Base-by-base conservation (phyloP, 1,140 invertebrate species). In the Cepaea nemoralis region DNA sequence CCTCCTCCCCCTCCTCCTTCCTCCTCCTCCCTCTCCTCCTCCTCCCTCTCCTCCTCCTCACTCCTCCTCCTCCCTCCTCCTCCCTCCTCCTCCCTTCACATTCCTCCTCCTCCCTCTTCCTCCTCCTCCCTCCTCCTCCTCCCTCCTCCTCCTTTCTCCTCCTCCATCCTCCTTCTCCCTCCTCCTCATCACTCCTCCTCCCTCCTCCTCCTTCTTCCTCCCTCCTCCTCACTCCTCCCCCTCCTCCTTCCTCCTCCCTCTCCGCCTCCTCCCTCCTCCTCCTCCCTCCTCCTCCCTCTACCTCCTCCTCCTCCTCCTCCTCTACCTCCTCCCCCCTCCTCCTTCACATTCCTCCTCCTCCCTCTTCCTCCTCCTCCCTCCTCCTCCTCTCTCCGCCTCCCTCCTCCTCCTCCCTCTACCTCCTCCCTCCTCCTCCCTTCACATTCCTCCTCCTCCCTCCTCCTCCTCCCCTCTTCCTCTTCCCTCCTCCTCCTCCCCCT, bases 1-100 rank as follows among this genome's bases (percentile, higher is more conserved):
- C 45, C 48, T 48, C 40, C 19, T 37, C n/a, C 22, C 45, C 48
- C 45, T 31, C 45, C 74, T 37, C 39, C 71, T 39, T 39, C 71
- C 71, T 12, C 71, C 71, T 39, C 71, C 71, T 39, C 71, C 71
- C 71, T 16, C 71, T 39, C 71, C 74, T 16, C 45, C 55, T 48
- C 14, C 39, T 48, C 74, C 31, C 74, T 19, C 39, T 48, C 42
- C 31, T 31, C 31, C 67, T 55, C 37, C 19, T n/a, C n/a, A n/a
- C n/a, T n/a, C n/a, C n/a, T n/a, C n/a, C n/a, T n/a, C n/a, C n/a
- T n/a, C n/a, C n/a, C n/a, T n/a, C n/a, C n/a, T n/a, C n/a, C n/a
- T n/a, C n/a, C n/a, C n/a, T n/a, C n/a, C n/a, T n/a, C n/a, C n/a
- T n/a, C n/a, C n/a, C n/a, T n/a, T n/a, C n/a, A n/a, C n/a, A n/a